Evolutionary conservation across 2,113 vertebrate genomes (phyloP).

Genomic region (Sphaerodactylus townsendi): DNA sequence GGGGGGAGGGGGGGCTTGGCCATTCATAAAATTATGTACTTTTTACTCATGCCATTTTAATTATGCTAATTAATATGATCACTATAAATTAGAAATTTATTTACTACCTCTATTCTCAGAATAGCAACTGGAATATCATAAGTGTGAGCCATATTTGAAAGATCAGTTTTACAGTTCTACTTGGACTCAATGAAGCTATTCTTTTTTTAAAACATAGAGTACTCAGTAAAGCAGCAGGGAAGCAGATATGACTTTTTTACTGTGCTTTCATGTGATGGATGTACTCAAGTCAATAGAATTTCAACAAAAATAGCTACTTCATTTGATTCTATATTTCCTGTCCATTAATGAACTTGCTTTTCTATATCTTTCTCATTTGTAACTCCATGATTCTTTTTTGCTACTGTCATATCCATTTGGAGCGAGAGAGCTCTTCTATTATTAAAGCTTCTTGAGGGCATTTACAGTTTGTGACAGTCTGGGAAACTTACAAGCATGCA

Average conservation of each 20-base stretch:
- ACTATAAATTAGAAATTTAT: neutral
- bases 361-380: neutral
- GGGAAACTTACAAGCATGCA: neutral
- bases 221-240: too few species aligned
- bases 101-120: neutral
- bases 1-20: neutral
- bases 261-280: neutral
- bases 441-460: neutral
- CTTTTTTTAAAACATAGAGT: neutral
- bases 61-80: neutral
- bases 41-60: neutral
- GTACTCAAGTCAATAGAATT: neutral
- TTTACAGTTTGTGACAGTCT: neutral
- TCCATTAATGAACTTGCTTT: constrained; percentile 3
- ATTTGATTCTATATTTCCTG: neutral
- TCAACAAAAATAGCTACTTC: neutral
- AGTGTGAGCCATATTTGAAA: neutral
- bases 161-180: neutral
- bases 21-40: neutral
- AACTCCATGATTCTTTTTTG: neutral
- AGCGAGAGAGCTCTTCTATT: neutral
- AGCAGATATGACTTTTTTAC: neutral
- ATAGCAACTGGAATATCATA: neutral
- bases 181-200: neutral
- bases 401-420: neutral